Conservation (phyloP, 2,113 vertebrate genomes). For the Osmerus eperlanus region DNA sequence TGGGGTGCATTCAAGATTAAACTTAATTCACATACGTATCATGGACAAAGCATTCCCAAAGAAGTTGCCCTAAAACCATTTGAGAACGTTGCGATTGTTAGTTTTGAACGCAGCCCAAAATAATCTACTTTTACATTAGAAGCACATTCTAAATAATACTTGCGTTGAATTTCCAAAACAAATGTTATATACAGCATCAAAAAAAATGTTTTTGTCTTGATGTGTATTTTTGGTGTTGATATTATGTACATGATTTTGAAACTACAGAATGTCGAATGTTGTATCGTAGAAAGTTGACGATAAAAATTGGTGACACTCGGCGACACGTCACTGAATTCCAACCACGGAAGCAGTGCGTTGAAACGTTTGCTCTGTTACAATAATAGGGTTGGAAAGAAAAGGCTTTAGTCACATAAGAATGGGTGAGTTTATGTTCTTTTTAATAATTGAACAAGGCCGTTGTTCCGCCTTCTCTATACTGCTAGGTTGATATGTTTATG, state of each 20-base stretch:
- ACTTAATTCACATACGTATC: background rate
- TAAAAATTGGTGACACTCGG: background rate
- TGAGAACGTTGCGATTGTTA: constrained; percentile 1
- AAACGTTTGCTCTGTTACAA: background rate
- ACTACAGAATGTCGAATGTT: background rate
- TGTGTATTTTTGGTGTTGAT: no score
- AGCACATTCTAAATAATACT: background rate
- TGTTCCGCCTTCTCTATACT: background rate
- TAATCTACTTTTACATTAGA: background rate
- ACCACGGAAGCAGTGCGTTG: background rate
- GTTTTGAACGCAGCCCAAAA: constrained; percentile 42
- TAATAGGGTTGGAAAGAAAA: background rate
- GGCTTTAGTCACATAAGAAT: constrained; percentile 3
- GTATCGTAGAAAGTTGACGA: background rate
- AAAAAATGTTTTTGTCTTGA: background rate
- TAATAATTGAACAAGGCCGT: background rate
- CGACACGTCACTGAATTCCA: constrained; percentile 13
- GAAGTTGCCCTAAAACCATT: constrained; percentile 17
- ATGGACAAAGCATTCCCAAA: background rate
- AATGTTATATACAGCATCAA: background rate
- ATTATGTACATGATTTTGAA: no score
- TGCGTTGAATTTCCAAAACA: background rate
- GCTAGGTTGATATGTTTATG: background rate
- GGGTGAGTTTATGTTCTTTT: constrained; percentile 1
- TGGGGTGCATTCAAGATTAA: constrained; percentile 49